A percentile compares a stretch with the other conserved stretches of the same genome.
These are phyloP conservation scores for Drosophila fungiperda DNA, from an alignment of 2,888 invertebrate genomes.

Conservation along the genomic window DNA sequence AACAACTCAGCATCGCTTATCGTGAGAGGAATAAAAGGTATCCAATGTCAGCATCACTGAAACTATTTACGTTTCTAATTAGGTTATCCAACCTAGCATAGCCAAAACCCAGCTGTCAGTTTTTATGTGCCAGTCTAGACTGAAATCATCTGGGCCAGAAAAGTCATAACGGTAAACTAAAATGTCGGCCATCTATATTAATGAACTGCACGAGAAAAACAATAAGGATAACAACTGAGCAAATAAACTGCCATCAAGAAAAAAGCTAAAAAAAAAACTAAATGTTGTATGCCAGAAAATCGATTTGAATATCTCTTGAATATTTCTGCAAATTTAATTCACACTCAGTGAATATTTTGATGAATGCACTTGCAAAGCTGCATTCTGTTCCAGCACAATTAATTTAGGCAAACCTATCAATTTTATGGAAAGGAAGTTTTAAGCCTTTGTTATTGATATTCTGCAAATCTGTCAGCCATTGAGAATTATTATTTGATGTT, in stretches of 20 bases:
- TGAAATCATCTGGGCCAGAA: constrained; percentile 9
- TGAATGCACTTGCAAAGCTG: not conserved
- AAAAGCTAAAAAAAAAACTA: not conserved
- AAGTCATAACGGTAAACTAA: constrained; percentile 22
- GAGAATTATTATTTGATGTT: not conserved
- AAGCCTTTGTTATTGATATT: not conserved
- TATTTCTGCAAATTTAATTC: not conserved
- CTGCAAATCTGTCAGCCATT: not conserved
- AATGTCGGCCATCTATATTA: constrained; percentile 15
- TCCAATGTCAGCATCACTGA: constrained; percentile 5
- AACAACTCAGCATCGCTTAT: rapidly evolving
- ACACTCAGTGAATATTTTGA: not conserved
- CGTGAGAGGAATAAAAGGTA: not conserved
- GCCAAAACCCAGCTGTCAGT: not conserved
- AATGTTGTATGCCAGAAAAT: not conserved
- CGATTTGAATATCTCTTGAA: no score
- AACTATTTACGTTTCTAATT: constrained; percentile 57
- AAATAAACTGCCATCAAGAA: not conserved
- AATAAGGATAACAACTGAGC: not conserved
- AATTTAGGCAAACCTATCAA: not conserved
- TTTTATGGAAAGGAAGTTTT: no score
- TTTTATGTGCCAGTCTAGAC: constrained; percentile 20
- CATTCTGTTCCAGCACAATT: not conserved
- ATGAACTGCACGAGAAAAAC: constrained; percentile 9
- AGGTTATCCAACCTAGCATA: constrained; percentile 22